Base-by-base conservation (phyloP, 2,888 invertebrate genomes). In the Drosophila niveifrons region DNA sequence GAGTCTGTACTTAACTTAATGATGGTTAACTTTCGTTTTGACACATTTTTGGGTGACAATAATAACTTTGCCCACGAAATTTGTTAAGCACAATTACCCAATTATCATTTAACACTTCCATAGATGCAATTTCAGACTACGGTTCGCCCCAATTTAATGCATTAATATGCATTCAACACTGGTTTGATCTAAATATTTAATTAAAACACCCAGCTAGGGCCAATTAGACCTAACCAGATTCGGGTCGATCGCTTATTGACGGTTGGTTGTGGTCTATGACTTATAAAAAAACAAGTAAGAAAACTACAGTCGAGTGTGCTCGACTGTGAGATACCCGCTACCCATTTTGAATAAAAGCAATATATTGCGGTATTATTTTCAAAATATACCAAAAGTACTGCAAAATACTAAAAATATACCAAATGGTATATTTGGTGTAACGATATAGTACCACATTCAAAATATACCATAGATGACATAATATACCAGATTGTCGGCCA, bases 51-150 rank as follows among this genome's bases (percentile, higher is more conserved):
- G 13, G n/a, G 23, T 41, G 46, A 18, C 17, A 46, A 11, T 58
- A 62, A 47, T 62, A 23, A 4, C 23, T 41, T 34, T 7, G 48
- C 15, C 29, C 36, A 9, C 11, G 41, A 9, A 51, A 50, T 29
- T 64, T 65, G 31, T 13, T 28, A 36, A 62, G 53, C 65, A 56
- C 53, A 66, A 66, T n/a, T n/a, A 63, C 55, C 57, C 44, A 86
- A 86, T 83, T 86, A 74, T 66, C 72, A 57, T 66, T 75, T 79
- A 77, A 76, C 89, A 88, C 76, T 69, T 67, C 67, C 78, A 70
- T 68, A 75, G 55, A 66, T 75, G 80, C 51, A 62, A 78, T 67
- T 82, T 48, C 36, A 53, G 46, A 46, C 28, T 48, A 67, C 1
- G 23, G 3, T 23, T 23, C 23, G 23, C 23, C 23, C 23, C 23